phyloP scores from a whole-genome alignment of 1,140 invertebrate genomes.

The Halotydeus destructor region DNA sequence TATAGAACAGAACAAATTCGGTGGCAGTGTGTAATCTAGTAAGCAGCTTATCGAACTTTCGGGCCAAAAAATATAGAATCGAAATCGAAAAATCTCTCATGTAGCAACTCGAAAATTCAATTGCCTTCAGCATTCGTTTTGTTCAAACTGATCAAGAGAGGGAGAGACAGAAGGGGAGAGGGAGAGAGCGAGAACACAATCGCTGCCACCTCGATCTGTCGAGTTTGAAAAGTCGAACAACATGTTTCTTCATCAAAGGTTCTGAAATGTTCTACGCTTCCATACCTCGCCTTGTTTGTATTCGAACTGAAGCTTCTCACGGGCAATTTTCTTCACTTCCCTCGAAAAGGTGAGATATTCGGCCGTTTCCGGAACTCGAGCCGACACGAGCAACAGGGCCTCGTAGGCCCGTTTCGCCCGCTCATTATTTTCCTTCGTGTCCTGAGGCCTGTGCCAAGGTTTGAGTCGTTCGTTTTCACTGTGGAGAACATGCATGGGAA shows the following conservation, averaged over 20 bases:
- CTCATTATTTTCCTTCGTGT: constrained; percentile 55
- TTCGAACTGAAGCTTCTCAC: constrained; percentile 50
- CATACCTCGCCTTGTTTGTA: constrained; percentile 29
- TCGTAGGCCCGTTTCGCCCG: constrained; percentile 68
- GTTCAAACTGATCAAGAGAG: no score
- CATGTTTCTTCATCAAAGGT: no score
- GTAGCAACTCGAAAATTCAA: no score
- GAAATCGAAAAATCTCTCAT: no score
- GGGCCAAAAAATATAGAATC: no score
- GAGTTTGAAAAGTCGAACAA: no score
- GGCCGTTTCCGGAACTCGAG: constrained; percentile 46
- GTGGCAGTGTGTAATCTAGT: neutral
- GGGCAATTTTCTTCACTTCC: constrained; percentile 50
- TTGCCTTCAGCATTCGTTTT: no score
- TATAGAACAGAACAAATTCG: neutral
- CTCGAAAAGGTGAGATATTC: constrained; percentile 36
- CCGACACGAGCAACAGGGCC: constrained; percentile 70
- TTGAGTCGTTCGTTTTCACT: constrained; percentile 30
- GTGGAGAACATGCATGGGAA: neutral
- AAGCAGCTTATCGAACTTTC: no score
- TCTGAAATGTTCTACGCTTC: no score
- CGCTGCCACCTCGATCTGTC: no score
- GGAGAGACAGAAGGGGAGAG: no score
- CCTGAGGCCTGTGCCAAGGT: constrained; percentile 62
- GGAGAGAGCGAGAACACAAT: no score